These are phyloP conservation scores for Nephila pilipes DNA, from an alignment of 1,140 invertebrate genomes.

Conservation along the genomic window DNA sequence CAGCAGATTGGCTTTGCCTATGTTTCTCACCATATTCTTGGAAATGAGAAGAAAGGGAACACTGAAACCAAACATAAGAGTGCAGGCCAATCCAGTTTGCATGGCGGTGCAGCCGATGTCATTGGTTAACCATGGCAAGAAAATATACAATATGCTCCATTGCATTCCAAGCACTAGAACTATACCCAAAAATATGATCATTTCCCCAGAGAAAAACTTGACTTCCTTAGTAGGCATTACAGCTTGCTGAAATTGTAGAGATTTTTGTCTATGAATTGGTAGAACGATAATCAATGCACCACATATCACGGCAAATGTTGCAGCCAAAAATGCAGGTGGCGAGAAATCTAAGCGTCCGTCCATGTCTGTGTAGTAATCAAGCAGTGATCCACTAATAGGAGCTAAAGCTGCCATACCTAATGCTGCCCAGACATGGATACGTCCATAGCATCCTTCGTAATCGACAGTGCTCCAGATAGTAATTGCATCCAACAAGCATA, in stretches of 20 bases:
- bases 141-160: conserved; percentile 77
- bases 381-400: conserved; percentile 74
- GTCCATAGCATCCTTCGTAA: conserved; percentile 78
- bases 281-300: conserved; percentile 76
- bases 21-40: conserved; percentile 78
- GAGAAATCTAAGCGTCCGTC: conserved; percentile 76
- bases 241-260: conserved; percentile 45
- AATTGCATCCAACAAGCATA: conserved; percentile 77
- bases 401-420: conserved; percentile 75
- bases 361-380: conserved; percentile 77
- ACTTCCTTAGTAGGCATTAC: conserved; percentile 37
- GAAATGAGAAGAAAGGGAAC: conserved; percentile 77
- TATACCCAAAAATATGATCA: conserved; percentile 70
- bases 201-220: conserved; percentile 70
- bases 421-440: conserved; percentile 76
- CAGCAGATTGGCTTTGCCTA: conserved; percentile 78
- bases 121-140: conserved; percentile 75
- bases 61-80: conserved; percentile 74
- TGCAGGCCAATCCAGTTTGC: conserved; percentile 65
- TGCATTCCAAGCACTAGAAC: conserved; percentile 76
- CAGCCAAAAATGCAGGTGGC: conserved; percentile 76
- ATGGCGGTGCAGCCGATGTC: conserved; percentile 72
- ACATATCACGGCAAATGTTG: conserved; percentile 77
- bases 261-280: conserved; percentile 70
- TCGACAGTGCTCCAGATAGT: conserved; percentile 77